These are phyloP conservation scores for Tetranychus piercei DNA, from an alignment of 2,888 invertebrate species.

Conservation along the genomic window DNA sequence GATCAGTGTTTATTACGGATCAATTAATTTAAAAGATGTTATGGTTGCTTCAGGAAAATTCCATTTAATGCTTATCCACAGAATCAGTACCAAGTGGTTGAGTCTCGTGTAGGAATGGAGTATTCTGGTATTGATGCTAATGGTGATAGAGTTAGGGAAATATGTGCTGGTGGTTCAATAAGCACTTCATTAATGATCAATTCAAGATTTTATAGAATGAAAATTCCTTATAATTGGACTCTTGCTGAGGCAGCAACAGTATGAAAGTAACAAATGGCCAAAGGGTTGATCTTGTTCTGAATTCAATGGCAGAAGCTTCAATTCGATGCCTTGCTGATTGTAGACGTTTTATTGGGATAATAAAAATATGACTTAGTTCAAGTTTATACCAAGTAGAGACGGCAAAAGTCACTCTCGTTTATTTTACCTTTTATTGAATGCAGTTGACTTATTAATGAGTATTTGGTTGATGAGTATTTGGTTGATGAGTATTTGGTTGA, in stretches of 20 bases:
- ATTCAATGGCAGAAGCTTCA: constrained; percentile 39
- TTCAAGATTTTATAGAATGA: constrained; percentile 44
- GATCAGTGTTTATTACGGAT: constrained; percentile 47
- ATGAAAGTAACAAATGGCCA: constrained; percentile 34
- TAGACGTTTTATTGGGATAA: constrained; percentile 40
- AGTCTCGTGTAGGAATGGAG: too few relatives aligned
- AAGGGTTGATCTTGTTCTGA: constrained; percentile 39
- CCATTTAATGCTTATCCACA: too few relatives aligned
- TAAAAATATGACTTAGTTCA: constrained; percentile 39
- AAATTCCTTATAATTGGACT: constrained; percentile 33
- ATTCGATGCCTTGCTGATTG: constrained; percentile 37
- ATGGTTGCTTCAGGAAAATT: too few relatives aligned
- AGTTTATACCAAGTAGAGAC: too few relatives aligned
- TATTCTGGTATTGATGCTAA: constrained; percentile 29
- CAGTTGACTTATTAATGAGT: too few relatives aligned
- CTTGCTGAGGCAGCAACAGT: constrained; percentile 79
- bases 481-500: too few relatives aligned
- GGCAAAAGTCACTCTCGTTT: too few relatives aligned
- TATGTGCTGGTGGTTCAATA: constrained; percentile 33
- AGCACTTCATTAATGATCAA: constrained; percentile 41
- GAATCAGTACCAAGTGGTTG: too few relatives aligned
- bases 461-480: too few relatives aligned
- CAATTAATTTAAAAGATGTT: too few relatives aligned
- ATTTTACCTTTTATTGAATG: too few relatives aligned
- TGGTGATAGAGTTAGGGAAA: constrained; percentile 32